Conservation (phyloP, 2,888 invertebrate genomes). For the Petrolisthes cinctipes region DNA sequence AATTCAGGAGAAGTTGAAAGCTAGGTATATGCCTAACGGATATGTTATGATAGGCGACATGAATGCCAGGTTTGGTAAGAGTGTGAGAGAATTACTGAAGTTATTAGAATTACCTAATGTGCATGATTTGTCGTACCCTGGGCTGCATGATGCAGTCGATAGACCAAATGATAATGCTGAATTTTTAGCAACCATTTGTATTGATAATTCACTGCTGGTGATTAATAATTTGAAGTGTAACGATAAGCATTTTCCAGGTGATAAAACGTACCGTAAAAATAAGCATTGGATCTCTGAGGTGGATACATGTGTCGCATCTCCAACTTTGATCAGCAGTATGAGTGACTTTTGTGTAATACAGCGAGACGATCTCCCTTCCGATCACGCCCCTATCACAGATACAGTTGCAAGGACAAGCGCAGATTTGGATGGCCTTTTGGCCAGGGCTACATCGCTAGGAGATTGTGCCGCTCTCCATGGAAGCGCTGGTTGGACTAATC, state of each 20-base stretch:
- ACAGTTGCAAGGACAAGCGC: too few relatives aligned
- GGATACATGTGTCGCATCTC: too few relatives aligned
- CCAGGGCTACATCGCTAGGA: not conserved
- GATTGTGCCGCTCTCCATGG: constrained; percentile 3
- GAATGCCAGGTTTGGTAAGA: constrained; percentile 8
- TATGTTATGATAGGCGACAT: constrained; percentile 16
- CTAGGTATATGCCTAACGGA: not conserved
- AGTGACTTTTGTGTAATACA: too few relatives aligned
- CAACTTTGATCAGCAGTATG: too few relatives aligned
- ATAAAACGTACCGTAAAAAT: too few relatives aligned
- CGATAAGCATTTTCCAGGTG: too few relatives aligned
- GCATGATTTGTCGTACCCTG: constrained; percentile 6
- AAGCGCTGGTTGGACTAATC: not conserved
- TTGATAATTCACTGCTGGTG: too few relatives aligned
- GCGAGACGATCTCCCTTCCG: too few relatives aligned
- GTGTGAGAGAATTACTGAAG: not conserved
- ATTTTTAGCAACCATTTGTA: too few relatives aligned
- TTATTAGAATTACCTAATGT: not conserved
- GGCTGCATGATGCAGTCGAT: not conserved
- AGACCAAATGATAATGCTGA: constrained; percentile 18
- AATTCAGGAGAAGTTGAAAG: constrained; percentile 3
- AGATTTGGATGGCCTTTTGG: constrained; percentile 1
- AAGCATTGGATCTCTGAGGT: too few relatives aligned
- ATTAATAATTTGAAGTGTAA: too few relatives aligned
- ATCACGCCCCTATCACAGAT: too few relatives aligned